Evolutionary conservation across 2,797 vertebrate genomes (phyloP), one percentile per base, ranked within the genome.

Genomic region (Alca torda): DNA sequence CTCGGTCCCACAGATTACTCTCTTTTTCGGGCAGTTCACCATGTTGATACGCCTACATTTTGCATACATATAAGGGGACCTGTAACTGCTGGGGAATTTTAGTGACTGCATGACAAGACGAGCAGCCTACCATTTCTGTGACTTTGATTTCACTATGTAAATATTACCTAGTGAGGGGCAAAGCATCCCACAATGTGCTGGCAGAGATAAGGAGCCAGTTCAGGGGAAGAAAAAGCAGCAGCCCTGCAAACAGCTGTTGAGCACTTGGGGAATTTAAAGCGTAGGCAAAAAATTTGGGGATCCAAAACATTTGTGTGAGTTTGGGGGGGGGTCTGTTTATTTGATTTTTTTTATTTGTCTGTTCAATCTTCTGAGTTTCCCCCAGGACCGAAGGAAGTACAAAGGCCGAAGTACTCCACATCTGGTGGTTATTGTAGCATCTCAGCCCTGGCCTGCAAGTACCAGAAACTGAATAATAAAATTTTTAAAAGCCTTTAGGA

Each of bases 81-180:
- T 21, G 31, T 23, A 67, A 31, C 31, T 84, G 16, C 41, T 69
- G 46, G 70, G 39, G 63, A 75, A 78, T 93, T 93, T 67, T 84
- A 84, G 77, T 56, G 75, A 72, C 72, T 82, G 56, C 37, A 88
- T 37, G 59, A 50, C 28, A 53, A 88, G 54, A 78, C n/a, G 63
- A 92, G 76, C 61, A 89, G 26, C 16, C 57, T 41, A 26, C 78
- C 54, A 48, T 59, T 84, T 73, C 48, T 3, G 13, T 83, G 76
- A 91, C 67, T 95, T 96, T 76, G 78, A 92, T 93, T 95, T 95
- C 45, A 43, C 35, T 59, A 9, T 10, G 41, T 61, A 90, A 94
- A 86, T 74, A 87, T 70, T 86, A 93, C 80, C 69, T 84, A 63
- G 53, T 41, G 60, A 82, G 70, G 84, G 73, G 73, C 43, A 84